Conservation (phyloP, 2,113 vertebrate genomes). For the Hystrix cristata region DNA sequence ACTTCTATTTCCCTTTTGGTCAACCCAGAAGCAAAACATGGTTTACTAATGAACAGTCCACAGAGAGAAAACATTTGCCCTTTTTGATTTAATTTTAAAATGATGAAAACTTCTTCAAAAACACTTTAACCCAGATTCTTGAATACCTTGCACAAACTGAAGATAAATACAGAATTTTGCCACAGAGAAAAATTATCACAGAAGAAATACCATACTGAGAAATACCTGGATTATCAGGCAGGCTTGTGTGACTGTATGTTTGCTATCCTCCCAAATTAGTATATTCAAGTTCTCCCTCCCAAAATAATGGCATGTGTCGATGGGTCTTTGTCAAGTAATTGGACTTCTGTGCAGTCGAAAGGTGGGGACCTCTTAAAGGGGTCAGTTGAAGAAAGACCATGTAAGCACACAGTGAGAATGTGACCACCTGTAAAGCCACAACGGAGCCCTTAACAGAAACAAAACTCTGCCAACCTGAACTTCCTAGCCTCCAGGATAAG, state of each 20-base stretch:
- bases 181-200: background rate
- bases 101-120: background rate
- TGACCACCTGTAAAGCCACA: background rate
- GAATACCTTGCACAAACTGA: background rate
- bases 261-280: background rate
- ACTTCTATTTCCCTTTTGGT: background rate
- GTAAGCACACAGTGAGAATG: background rate
- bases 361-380: too few species aligned
- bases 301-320: background rate
- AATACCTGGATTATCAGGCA: background rate
- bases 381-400: background rate
- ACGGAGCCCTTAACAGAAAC: background rate
- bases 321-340: background rate
- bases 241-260: too few species aligned
- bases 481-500: background rate
- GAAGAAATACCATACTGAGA: background rate
- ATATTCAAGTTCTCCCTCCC: background rate
- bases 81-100: conserved; percentile 37
- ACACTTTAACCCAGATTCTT: background rate
- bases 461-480: background rate
- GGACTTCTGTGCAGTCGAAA: rapidly evolving
- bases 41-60: background rate
- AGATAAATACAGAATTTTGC: background rate
- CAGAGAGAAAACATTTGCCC: background rate
- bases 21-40: background rate